phyloP scores from a whole-genome alignment of 1,140 invertebrate species.

The Drosophila orena region DNA sequence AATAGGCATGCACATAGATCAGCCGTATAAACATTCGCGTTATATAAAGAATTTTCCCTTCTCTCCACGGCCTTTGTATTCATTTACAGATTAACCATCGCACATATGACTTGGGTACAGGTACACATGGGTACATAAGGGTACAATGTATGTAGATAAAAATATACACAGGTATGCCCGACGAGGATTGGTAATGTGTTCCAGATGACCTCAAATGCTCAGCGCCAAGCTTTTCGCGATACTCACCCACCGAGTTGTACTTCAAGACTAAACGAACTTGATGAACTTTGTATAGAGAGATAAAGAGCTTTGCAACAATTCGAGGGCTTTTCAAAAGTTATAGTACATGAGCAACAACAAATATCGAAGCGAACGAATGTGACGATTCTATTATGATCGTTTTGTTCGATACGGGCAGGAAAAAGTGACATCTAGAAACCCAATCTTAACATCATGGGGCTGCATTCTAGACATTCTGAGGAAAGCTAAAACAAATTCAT shows the following conservation, averaged over 20 bases:
- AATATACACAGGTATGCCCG: slow-evolving; percentile 42
- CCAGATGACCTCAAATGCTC: slow-evolving; percentile 68
- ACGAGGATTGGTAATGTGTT: slow-evolving; percentile 19
- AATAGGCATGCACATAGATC: slow-evolving; percentile 11
- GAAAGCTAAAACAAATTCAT: neutral
- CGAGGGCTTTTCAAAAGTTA: slow-evolving; percentile 37
- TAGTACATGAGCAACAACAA: slow-evolving; percentile 13
- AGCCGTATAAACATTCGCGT: slow-evolving; percentile 25
- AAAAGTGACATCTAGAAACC: slow-evolving; percentile 4
- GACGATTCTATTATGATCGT: slow-evolving; percentile 38
- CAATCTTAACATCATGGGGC: slow-evolving; percentile 11
- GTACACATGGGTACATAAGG: slow-evolving; percentile 9
- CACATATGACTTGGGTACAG: slow-evolving; percentile 2
- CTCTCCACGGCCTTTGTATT: slow-evolving; percentile 9
- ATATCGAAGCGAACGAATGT: slow-evolving; percentile 4
- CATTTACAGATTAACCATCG: slow-evolving; percentile 32
- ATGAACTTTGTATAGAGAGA: slow-evolving; percentile 53
- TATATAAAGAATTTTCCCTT: slow-evolving; percentile 33
- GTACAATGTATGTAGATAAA: slow-evolving; percentile 36
- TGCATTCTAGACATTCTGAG: slow-evolving; percentile 7
- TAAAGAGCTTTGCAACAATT: slow-evolving; percentile 55
- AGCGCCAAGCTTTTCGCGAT: slow-evolving; percentile 60
- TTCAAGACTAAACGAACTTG: slow-evolving; percentile 72
- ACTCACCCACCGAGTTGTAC: slow-evolving; percentile 66
- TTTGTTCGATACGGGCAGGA: slow-evolving; percentile 2